Evolutionary conservation across 1,140 invertebrate genomes (phyloP).

Genomic region (Pogonognathellus flavescens): DNA sequence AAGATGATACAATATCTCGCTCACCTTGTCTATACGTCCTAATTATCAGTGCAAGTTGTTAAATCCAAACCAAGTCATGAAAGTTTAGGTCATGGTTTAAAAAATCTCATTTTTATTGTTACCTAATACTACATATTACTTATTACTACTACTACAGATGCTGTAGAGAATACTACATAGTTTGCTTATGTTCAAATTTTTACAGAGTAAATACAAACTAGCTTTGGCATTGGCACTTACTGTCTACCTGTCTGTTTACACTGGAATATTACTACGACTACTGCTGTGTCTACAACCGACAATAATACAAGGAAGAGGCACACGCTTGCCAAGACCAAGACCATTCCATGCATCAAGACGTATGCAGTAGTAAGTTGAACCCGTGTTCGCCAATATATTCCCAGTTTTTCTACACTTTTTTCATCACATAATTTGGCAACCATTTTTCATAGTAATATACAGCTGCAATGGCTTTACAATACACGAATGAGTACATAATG

Average conservation of each 20-base stretch:
- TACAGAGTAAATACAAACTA: not conserved
- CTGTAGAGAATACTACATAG: not conserved
- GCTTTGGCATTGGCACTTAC: not conserved
- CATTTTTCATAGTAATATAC: not conserved
- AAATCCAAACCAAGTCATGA: not conserved
- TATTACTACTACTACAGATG: not conserved
- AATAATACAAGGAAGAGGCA: not conserved
- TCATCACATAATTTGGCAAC: constrained; percentile 9
- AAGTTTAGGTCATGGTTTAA: constrained; percentile 29
- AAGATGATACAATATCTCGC: not conserved
- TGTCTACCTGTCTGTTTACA: not conserved
- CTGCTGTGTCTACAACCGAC: not conserved
- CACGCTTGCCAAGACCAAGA: not conserved
- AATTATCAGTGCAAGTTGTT: constrained; percentile 21
- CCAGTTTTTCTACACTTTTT: constrained; percentile 13
- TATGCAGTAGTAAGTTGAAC: not conserved
- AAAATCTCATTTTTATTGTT: constrained; percentile 2
- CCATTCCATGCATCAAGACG: not conserved
- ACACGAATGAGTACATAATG: not conserved
- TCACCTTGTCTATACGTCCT: not conserved
- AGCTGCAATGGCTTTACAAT: too few species aligned
- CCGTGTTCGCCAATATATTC: constrained; percentile 7
- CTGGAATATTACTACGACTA: not conserved
- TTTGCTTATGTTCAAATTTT: not conserved
- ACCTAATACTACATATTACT: not conserved